A percentile compares a stretch with the other conserved stretches of the same genome.
phyloP scores from a whole-genome alignment of 1,140 invertebrate genomes.

The Charaxes varanes region DNA sequence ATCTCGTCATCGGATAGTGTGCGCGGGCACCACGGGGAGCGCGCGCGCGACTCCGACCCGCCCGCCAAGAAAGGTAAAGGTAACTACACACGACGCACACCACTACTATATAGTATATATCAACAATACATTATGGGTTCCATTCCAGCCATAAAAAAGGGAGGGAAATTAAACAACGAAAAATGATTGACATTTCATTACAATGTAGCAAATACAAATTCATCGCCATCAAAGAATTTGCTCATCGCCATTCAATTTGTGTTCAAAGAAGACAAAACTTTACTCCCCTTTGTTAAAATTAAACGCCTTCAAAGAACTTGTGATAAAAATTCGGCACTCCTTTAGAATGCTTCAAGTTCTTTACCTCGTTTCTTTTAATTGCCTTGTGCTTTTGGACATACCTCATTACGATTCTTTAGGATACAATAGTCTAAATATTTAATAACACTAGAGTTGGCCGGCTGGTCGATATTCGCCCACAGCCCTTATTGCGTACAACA shows the following conservation, averaged over 20 bases:
- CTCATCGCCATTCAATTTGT: slow-evolving; percentile 27
- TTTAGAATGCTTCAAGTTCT: slow-evolving; percentile 14
- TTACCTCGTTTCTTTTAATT: slow-evolving; percentile 13
- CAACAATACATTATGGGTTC: no score
- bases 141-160: no score
- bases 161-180: no score
- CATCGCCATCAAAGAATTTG: slow-evolving; percentile 18
- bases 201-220: slow-evolving; percentile 11
- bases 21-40: slow-evolving; percentile 45
- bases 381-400: no score
- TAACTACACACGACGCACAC: no score
- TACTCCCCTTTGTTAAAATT: slow-evolving; percentile 33
- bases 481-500: no score
- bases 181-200: slow-evolving; percentile 13
- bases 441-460: no score
- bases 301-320: slow-evolving; percentile 34
- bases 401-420: no score
- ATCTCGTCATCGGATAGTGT: slow-evolving; percentile 31
- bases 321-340: slow-evolving; percentile 33
- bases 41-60: slow-evolving; percentile 39
- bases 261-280: slow-evolving; percentile 23
- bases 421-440: no score
- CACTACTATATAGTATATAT: no score
- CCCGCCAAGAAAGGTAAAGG: slow-evolving; percentile 67
- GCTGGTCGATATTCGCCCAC: no score